Evolutionary conservation across 2,797 vertebrate species (phyloP).

Genomic region (Nyctalus aviator): DNA sequence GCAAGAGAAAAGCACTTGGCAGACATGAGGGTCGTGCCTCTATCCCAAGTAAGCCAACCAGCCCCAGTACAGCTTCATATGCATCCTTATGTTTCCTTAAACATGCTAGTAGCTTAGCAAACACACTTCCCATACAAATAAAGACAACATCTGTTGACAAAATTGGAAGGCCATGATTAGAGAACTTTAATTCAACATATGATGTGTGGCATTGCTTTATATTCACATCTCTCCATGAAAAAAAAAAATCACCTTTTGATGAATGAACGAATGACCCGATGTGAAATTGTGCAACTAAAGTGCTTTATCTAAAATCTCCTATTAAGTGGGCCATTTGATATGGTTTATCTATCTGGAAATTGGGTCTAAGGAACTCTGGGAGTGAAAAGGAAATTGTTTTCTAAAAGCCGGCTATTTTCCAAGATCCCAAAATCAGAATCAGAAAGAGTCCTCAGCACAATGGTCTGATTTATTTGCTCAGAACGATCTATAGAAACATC

Average conservation of each 20-base stretch:
- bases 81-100: neutral
- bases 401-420: neutral
- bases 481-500: neutral
- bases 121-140: neutral
- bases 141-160: fast-evolving
- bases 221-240: neutral
- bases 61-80: constrained; percentile 4
- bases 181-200: neutral
- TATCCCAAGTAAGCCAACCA: neutral
- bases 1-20: neutral
- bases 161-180: neutral
- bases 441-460: neutral
- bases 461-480: neutral
- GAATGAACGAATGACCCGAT: neutral
- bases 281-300: neutral
- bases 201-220: neutral
- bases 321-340: neutral
- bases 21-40: neutral
- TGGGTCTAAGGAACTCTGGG: neutral
- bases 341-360: neutral
- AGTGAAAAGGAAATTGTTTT: neutral
- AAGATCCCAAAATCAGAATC: neutral
- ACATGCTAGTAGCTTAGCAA: neutral
- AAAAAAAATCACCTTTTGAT: neutral
- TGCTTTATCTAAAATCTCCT: neutral